Evolutionary conservation across 2,888 invertebrate species (phyloP), one percentile per base, ranked within the genome.

Genomic region (Lysandra coridon): DNA sequence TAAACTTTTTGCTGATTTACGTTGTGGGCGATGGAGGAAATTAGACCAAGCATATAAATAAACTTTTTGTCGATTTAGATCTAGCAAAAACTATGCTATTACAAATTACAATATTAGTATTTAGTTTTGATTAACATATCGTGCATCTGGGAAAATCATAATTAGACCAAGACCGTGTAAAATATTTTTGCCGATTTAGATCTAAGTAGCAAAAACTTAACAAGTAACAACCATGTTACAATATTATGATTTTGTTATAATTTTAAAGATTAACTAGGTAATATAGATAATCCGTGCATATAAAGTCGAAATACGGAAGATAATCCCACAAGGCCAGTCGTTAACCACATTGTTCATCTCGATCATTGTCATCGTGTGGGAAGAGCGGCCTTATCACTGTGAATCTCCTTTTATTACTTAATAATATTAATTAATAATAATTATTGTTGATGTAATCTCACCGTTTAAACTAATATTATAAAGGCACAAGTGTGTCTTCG

Each of bases 291-390:
- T 33, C 10, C 12, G 69, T 37, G 33, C 33, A 33, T 69, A 17
- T 69, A 33, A 69, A 33, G 69, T 33, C 33, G 14, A 69, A 69
- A 69, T 37, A 69, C 69, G 69, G 74, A 44, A 74, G 74, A 74
- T 74, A n/a, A 74, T 44, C 6, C 23, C n/a, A 44, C 74, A 74
- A 74, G 74, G 74, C 74, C 74, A 74, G 74, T 74, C 44, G 74
- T 23, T 37, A 69, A 69, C 69, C 69, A 69, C 69, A 69, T 69
- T 69, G 33, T 69, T 69, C 69, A 69, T 69, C 69, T 69, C 33
- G 33, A 69, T 37, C 69, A 69, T 69, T 69, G 69, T 69, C 69
- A 69, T 69, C 69, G 69, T 69, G 69, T 69, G 37, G 69, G 69
- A 69, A 69, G 69, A 69, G 69, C 69, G 69, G 69, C 33, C 69